These are phyloP conservation scores for Temnothorax unifasciatus DNA, from an alignment of 2,888 invertebrate species.

Conservation along the genomic window DNA sequence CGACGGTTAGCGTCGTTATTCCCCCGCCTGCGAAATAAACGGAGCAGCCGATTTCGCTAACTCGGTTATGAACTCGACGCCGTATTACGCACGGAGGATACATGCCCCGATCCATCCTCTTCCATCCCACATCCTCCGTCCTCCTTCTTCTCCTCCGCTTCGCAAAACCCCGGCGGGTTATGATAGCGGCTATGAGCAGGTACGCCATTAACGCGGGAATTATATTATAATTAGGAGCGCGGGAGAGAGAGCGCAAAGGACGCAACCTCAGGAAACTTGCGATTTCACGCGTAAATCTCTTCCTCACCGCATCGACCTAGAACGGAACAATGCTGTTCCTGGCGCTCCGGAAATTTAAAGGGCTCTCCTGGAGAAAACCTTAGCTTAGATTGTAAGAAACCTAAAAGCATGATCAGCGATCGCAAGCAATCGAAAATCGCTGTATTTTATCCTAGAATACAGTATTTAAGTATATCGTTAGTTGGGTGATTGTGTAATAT, in stretches of 20 bases:
- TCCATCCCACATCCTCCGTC: slow-evolving; percentile 24
- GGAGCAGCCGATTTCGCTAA: slow-evolving; percentile 80
- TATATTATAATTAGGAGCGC: slow-evolving; percentile 57
- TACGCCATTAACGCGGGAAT: slow-evolving; percentile 67
- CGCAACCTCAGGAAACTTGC: slow-evolving; percentile 8
- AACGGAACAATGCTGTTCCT: background rate
- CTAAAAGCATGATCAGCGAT: too few species aligned
- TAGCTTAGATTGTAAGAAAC: background rate
- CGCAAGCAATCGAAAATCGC: background rate
- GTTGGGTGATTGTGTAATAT: background rate
- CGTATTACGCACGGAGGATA: slow-evolving; percentile 78
- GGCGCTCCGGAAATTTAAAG: background rate
- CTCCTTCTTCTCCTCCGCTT: slow-evolving; percentile 21
- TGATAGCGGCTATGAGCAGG: slow-evolving; percentile 80
- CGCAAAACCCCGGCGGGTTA: slow-evolving; percentile 71
- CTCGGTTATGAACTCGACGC: slow-evolving; percentile 82
- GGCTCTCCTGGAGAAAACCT: background rate
- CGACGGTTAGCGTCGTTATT: slow-evolving; percentile 69
- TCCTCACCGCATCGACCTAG: background rate
- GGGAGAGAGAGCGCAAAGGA: slow-evolving; percentile 7
- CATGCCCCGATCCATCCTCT: slow-evolving; percentile 55
- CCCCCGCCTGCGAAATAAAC: slow-evolving; percentile 64
- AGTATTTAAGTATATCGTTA: background rate
- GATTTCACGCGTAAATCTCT: slow-evolving; percentile 19
- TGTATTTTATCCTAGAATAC: background rate